Evolutionary conservation across 2,888 invertebrate species (phyloP).

Genomic region (Bugula neritina): DNA sequence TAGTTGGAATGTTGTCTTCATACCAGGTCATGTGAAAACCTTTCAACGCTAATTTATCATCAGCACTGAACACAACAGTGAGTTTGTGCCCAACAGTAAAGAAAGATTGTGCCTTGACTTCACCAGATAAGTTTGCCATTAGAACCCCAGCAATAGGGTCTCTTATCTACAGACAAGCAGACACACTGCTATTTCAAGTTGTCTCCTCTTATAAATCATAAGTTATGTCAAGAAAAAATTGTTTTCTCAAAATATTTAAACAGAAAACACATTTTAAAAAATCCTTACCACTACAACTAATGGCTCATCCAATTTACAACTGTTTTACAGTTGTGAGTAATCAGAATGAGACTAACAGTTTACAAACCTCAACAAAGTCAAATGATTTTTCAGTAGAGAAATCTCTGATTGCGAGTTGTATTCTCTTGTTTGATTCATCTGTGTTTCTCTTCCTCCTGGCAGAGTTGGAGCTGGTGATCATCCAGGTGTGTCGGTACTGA

Average conservation of each 20-base stretch:
- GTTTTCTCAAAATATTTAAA: too few species aligned
- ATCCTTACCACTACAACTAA: too few species aligned
- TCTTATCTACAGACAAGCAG: not conserved
- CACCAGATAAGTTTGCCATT: not conserved
- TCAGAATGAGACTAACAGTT: too few species aligned
- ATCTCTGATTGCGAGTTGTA: not conserved
- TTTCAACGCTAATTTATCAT: not conserved
- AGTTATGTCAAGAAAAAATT: too few species aligned
- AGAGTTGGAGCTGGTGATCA: not conserved
- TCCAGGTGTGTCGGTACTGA: not conserved
- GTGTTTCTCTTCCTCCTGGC: not conserved
- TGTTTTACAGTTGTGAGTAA: too few species aligned
- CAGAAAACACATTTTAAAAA: too few species aligned
- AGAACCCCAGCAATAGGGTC: not conserved
- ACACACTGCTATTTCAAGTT: too few species aligned
- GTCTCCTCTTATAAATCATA: too few species aligned
- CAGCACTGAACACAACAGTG: not conserved
- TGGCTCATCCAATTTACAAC: too few species aligned
- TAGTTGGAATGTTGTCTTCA: slow-evolving; percentile 2
- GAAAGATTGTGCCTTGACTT: slow-evolving; percentile 2
- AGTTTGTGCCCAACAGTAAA: not conserved
- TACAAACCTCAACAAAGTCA: too few species aligned
- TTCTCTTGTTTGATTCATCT: not conserved
- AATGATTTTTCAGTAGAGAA: slow-evolving; percentile 15
- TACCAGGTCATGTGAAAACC: slow-evolving; percentile 17